Base-by-base conservation (phyloP, 2,888 invertebrate genomes). In the Scrobipalpa atriplicella region DNA sequence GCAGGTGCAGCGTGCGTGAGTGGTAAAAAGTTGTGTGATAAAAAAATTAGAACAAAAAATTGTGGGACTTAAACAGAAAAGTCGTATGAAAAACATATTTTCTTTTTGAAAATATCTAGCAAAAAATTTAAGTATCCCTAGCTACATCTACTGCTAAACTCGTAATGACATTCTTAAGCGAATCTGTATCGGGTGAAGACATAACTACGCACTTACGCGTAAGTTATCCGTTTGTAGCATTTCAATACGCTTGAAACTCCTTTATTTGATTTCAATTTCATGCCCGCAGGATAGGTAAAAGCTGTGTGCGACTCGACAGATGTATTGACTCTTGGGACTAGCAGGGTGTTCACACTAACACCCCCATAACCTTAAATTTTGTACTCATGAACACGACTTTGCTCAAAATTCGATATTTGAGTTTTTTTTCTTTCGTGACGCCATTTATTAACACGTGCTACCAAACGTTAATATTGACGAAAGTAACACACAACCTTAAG, bases 391-490 rank as follows among this genome's bases (percentile, higher is more conserved):
- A 84, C 81, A 80, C 82, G 80, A 77, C 73, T 79, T 73, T 71
- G 69, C 67, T 78, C 78, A 73, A 74, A 78, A 72, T 71, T 52
- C 19, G 19, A 62, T 51, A 43, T 13, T 36, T n/a, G 47, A 74
- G n/a, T n/a, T n/a, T 71, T 69, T 68, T 54, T 69, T 78, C 77
- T 54, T 69, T 78, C 77, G 78, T 81, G 78, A 75, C 72, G 73
- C 73, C 76, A 71, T 75, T n/a, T n/a, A 79, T 82, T 83, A 86
- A 86, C 89, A 86, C 89, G 88, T 84, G 90, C 87, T 85, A 75
- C 81, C 74, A 71, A 69, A 77, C 76, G 75, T 80, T 84, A 85
- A 84, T 79, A 84, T 71, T 69, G 70, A 52, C 52, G 16, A 47
- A n/a, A 16, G 62, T 13, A 62, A 63, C 36, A 18, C 62, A 19